phyloP scores from a whole-genome alignment of 2,113 vertebrate genomes.

The Chinchilla lanigera region DNA sequence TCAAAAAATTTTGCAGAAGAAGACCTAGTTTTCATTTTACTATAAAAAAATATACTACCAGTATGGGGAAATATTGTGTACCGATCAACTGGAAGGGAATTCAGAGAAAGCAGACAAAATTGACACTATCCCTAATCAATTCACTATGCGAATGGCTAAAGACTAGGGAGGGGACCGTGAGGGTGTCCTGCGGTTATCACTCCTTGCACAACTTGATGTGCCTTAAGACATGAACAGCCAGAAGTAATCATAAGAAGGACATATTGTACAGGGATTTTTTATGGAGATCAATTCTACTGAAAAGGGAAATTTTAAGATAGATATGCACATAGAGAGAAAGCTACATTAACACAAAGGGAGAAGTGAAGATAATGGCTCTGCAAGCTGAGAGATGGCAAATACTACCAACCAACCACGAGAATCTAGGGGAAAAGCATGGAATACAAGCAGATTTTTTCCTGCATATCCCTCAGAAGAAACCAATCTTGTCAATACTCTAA shows the following conservation, averaged over 20 bases:
- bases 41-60: neutral
- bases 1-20: neutral
- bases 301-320: neutral
- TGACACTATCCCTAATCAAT: neutral
- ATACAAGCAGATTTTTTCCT: neutral
- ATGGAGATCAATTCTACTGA: neutral
- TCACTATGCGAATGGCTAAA: neutral
- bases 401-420: neutral
- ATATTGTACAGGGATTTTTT: neutral
- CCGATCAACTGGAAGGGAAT: neutral
- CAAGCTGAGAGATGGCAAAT: neutral
- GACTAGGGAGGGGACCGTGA: neutral
- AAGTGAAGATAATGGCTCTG: neutral
- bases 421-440: neutral
- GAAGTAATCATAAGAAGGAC: neutral
- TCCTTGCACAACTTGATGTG: neutral
- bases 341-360: neutral
- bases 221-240: neutral
- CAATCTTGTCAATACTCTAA: neutral
- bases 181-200: neutral
- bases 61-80: neutral
- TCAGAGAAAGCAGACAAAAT: neutral
- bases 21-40: neutral
- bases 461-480: neutral
- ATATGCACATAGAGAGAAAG: neutral